These are phyloP conservation scores for Hydraecia micacea DNA, from an alignment of 2,888 invertebrate genomes.

Conservation along the genomic window DNA sequence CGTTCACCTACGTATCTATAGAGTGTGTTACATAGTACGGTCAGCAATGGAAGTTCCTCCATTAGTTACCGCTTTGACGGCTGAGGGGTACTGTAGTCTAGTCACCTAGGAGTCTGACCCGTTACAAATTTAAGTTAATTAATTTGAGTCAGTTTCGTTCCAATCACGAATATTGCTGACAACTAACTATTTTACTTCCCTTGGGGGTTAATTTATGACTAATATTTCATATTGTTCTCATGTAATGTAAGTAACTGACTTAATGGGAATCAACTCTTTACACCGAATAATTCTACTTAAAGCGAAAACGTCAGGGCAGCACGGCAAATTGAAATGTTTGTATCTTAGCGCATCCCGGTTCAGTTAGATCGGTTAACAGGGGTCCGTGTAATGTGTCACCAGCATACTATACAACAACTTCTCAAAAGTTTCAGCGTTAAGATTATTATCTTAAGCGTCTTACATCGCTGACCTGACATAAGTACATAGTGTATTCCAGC, in stretches of 20 bases:
- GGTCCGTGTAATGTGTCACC: neutral
- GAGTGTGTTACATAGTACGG: neutral
- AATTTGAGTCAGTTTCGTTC: neutral
- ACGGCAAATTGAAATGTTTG: no score
- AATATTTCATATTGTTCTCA: neutral
- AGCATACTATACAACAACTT: neutral
- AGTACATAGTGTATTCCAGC: slow-evolving; percentile 20
- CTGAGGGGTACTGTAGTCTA: neutral
- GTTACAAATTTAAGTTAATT: neutral
- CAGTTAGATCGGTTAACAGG: neutral
- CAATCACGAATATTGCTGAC: neutral
- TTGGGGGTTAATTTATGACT: neutral
- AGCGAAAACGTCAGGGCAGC: no score
- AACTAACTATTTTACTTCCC: neutral
- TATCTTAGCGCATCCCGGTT: no score
- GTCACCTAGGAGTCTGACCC: neutral
- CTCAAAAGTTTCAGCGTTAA: neutral
- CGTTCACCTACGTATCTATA: neutral
- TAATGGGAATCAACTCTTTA: neutral
- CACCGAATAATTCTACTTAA: neutral
- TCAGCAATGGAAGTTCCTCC: neutral
- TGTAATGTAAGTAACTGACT: no score
- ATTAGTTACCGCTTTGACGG: neutral
- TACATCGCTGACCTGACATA: neutral
- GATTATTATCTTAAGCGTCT: neutral